phyloP scores from a whole-genome alignment of 2,888 invertebrate species.

The Pachliopta kotzebuea region DNA sequence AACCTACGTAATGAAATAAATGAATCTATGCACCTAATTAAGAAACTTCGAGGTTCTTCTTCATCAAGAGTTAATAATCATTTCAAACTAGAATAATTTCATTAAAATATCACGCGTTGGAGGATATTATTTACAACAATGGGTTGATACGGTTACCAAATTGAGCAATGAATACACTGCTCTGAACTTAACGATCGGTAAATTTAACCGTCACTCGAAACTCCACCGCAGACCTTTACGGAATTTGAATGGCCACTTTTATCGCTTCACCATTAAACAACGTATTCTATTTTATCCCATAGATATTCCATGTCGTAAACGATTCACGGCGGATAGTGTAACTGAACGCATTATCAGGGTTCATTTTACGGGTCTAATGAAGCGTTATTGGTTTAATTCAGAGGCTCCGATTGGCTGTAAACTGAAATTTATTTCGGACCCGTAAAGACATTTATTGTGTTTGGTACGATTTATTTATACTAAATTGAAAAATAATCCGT shows the following conservation, averaged over 20 bases:
- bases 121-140: constrained; percentile 17
- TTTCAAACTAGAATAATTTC: background rate
- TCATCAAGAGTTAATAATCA: background rate
- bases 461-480: constrained; percentile 37
- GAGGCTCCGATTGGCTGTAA: constrained; percentile 43
- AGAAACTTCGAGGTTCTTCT: no score
- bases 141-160: constrained; percentile 23
- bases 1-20: no score
- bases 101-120: background rate
- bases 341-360: constrained; percentile 38
- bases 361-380: constrained; percentile 47
- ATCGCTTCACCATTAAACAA: constrained; percentile 41
- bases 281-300: constrained; percentile 43
- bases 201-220: constrained; percentile 43
- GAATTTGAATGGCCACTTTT: constrained; percentile 51
- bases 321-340: constrained; percentile 33
- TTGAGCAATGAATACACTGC: constrained; percentile 41
- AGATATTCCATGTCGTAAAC: constrained; percentile 38
- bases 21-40: no score
- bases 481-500: background rate
- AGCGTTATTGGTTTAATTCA: constrained; percentile 51
- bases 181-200: constrained; percentile 38
- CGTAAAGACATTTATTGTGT: constrained; percentile 35
- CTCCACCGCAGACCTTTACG: constrained; percentile 37
- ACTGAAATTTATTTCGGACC: constrained; percentile 39